Percentiles rank a stretch among this genome's conserved stretches.
phyloP scores from a whole-genome alignment of 2,888 invertebrate species.

The Caenorhabditis wallacei region DNA sequence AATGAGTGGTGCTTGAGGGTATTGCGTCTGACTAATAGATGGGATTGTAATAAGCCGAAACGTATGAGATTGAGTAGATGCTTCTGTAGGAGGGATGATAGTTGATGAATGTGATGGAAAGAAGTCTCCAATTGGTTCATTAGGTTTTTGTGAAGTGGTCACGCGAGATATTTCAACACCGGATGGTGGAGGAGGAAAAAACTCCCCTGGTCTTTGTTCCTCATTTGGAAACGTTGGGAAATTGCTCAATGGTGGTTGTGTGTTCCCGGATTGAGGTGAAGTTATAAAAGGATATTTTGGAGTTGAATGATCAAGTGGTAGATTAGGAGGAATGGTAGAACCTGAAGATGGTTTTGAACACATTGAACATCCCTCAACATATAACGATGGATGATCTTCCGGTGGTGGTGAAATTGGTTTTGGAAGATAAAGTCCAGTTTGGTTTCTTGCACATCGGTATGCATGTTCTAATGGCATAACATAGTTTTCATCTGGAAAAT shows the following conservation, averaged over 20 bases:
- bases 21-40: conserved; percentile 47
- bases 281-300: conserved; percentile 60
- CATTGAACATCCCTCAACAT: conserved; percentile 61
- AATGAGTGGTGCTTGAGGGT: conserved; percentile 52
- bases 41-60: conserved; percentile 39
- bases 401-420: conserved; percentile 60
- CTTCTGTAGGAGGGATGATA: conserved; percentile 2
- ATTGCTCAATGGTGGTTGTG: conserved; percentile 34
- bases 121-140: conserved; percentile 52
- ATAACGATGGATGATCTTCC: conserved; percentile 55
- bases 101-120: conserved; percentile 41
- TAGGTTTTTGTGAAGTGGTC: conserved; percentile 35
- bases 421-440: conserved; percentile 45
- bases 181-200: conserved; percentile 38
- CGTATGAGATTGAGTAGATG: conserved; percentile 27
- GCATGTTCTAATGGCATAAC: conserved; percentile 61
- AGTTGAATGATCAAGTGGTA: conserved; percentile 46
- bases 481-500: conserved; percentile 60
- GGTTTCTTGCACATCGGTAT: conserved; percentile 51
- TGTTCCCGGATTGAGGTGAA: conserved; percentile 5
- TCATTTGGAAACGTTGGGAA: conserved; percentile 39
- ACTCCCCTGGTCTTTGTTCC: conserved; percentile 29
- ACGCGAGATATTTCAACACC: conserved; percentile 52
- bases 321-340: neutral
- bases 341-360: conserved; percentile 38